A percentile compares a stretch with the other conserved stretches of the same genome.
Conservation (phyloP, 2,113 vertebrate species). For the Dolichotis patagonum region DNA sequence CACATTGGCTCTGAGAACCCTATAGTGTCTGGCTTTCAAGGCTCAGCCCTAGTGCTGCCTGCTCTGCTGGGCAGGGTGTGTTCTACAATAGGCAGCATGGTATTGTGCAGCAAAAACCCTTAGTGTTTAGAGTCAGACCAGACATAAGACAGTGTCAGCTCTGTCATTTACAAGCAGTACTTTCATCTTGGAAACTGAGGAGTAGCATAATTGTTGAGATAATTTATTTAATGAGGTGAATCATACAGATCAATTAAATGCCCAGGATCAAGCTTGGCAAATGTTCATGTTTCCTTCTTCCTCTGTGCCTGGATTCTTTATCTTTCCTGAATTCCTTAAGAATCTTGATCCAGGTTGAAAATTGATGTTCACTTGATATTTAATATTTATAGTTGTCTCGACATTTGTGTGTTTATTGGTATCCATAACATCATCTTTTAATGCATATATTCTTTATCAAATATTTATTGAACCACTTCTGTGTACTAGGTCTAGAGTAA, state of each 20-base stretch:
- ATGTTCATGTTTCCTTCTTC: neutral
- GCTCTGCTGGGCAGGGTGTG: neutral
- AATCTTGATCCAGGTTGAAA: neutral
- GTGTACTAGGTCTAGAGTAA: neutral
- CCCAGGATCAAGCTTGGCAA: neutral
- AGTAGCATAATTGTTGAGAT: neutral
- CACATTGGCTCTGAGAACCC: neutral
- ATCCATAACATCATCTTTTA: neutral
- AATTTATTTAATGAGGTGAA: neutral
- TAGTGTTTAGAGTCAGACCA: neutral
- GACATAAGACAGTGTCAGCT: neutral
- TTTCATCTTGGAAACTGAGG: neutral
- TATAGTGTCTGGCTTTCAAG: neutral
- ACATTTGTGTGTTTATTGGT: neutral
- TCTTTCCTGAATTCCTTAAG: neutral
- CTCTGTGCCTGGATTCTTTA: neutral
- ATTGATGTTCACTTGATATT: neutral
- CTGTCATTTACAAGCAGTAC: neutral
- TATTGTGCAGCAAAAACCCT: neutral
- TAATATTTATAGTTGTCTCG: neutral
- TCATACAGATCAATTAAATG: neutral
- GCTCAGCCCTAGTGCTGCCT: neutral
- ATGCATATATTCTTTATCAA: neutral
- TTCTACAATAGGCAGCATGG: neutral
- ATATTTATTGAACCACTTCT: neutral